Conservation (phyloP, 2,888 invertebrate species). For the Lithophane socia region DNA sequence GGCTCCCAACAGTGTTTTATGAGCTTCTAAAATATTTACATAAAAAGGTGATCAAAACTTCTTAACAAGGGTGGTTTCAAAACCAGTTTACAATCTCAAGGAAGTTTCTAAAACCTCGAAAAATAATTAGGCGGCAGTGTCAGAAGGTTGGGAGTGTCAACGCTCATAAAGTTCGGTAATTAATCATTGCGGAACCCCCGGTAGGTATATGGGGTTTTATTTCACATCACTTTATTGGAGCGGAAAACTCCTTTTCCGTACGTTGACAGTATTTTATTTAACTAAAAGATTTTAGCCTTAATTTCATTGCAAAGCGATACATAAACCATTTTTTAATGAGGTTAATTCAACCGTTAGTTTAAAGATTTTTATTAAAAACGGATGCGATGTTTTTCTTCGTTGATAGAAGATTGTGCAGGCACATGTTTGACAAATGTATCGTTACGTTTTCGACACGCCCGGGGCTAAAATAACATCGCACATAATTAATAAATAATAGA, state of each 20-base stretch:
- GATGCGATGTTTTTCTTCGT: constrained; percentile 29
- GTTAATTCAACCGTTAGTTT: not conserved
- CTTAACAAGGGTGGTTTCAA: constrained; percentile 51
- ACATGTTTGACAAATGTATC: constrained; percentile 9
- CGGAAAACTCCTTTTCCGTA: constrained; percentile 59
- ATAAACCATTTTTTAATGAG: constrained; percentile 21
- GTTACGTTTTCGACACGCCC: constrained; percentile 16
- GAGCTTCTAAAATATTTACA: constrained; percentile 61
- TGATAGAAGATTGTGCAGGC: constrained; percentile 24
- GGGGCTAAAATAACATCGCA: constrained; percentile 3
- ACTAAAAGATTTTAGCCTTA: constrained; percentile 8
- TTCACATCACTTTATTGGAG: constrained; percentile 68
- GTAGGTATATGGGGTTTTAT: constrained; percentile 66
- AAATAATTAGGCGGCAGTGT: constrained; percentile 66
- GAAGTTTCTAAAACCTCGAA: constrained; percentile 58
- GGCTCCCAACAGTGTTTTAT: constrained; percentile 50
- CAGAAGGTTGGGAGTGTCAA: constrained; percentile 62
- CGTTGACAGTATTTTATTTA: constrained; percentile 34
- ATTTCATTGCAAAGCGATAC: constrained; percentile 7
- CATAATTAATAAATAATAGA: constrained; percentile 10
- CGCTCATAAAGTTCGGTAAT: constrained; percentile 71
- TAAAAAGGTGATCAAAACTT: constrained; percentile 62
- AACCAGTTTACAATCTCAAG: constrained; percentile 62
- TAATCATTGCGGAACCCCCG: constrained; percentile 67
- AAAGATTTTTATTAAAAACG: constrained; percentile 29